Conservation (phyloP, 1,140 invertebrate genomes). For the Anadara kagoshimensis region DNA sequence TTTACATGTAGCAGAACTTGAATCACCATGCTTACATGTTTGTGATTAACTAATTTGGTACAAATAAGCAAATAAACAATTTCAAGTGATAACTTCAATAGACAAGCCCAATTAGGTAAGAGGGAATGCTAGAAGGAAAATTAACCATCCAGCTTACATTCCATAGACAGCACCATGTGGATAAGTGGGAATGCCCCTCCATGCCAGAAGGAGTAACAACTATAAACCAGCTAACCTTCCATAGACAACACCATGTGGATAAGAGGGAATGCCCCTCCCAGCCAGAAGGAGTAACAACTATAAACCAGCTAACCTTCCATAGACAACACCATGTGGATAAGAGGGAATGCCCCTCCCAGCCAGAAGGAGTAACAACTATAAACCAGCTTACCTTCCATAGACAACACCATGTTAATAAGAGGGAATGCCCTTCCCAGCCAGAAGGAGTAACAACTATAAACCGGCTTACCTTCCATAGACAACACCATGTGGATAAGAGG, state of each 20-base stretch:
- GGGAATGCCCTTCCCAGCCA: neutral
- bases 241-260: conserved; percentile 91
- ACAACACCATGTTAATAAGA: neutral
- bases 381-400: neutral
- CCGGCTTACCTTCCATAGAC: no score
- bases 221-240: conserved; percentile 98
- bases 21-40: no score
- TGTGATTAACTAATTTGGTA: no score
- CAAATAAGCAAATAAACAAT: no score
- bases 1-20: no score
- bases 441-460: no score
- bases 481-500: no score
- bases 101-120: conserved; percentile 74
- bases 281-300: no score
- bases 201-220: conserved; percentile 99
- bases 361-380: conserved; percentile 97
- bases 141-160: conserved; percentile 75
- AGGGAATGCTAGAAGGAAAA: conserved; percentile 99
- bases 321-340: conserved; percentile 74
- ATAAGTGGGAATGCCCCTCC: conserved; percentile 89
- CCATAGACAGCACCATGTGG: conserved; percentile 67
- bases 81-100: no score
- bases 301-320: conserved; percentile 43
- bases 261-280: conserved; percentile 31
- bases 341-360: conserved; percentile 94